phyloP scores from a whole-genome alignment of 2,888 invertebrate genomes.

The Sesia bembeciformis region DNA sequence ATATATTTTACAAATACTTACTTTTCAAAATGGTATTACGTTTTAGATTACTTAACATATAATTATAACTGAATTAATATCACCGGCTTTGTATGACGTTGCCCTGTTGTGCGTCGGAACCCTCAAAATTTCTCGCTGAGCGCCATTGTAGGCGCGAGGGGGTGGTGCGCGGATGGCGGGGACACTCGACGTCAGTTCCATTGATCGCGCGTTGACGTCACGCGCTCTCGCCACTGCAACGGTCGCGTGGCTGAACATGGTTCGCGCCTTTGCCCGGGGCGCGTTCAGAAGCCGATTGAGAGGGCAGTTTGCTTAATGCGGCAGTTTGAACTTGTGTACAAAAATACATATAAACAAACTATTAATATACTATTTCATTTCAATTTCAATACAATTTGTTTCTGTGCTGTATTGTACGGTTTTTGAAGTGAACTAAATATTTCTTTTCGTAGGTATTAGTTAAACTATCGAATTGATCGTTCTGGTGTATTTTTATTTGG shows the following conservation, averaged over 20 bases:
- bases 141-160: conserved; percentile 9
- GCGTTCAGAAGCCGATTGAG: conserved; percentile 12
- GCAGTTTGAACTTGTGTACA: conserved; percentile 5
- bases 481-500: too few species aligned
- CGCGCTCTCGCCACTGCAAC: conserved; percentile 35
- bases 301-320: conserved; percentile 16
- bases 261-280: conserved; percentile 19
- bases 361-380: neutral
- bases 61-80: too few species aligned
- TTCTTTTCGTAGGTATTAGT: too few species aligned
- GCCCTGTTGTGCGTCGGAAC: neutral
- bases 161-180: conserved; percentile 7
- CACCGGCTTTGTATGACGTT: neutral
- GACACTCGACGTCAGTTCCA: conserved; percentile 46
- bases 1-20: too few species aligned
- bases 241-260: conserved; percentile 14
- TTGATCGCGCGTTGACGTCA: conserved; percentile 59
- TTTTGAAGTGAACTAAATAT: too few species aligned
- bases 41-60: too few species aligned
- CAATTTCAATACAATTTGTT: too few species aligned
- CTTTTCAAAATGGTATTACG: too few species aligned
- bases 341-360: neutral
- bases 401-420: too few species aligned
- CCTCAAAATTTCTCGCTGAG: conserved; percentile 6
- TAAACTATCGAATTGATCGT: too few species aligned